phyloP scores from a whole-genome alignment of 2,888 invertebrate genomes.

The Ichneumoninae sp. region DNA sequence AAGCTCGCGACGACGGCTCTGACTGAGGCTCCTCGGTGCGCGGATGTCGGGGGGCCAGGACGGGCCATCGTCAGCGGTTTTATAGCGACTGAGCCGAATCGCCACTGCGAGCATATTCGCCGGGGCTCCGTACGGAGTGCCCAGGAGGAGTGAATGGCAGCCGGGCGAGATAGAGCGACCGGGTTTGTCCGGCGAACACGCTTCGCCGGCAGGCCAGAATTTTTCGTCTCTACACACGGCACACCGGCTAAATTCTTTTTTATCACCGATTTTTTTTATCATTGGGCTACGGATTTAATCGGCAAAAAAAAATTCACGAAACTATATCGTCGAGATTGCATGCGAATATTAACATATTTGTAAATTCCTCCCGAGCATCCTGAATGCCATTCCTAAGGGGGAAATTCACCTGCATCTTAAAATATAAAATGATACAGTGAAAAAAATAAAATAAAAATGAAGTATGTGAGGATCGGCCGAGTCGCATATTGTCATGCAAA shows the following conservation, averaged over 20 bases:
- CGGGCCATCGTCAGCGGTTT: constrained; percentile 75
- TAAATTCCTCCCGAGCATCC: background rate
- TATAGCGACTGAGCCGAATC: constrained; percentile 75
- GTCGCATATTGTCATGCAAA: background rate
- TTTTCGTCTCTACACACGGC: background rate
- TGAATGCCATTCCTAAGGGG: background rate
- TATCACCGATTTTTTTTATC: too few species aligned
- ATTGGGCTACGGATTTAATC: background rate
- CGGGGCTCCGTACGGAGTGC: constrained; percentile 21
- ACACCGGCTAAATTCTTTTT: background rate
- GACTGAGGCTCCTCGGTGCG: constrained; percentile 20
- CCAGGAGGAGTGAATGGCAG: constrained; percentile 65
- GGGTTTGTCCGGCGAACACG: constrained; percentile 29
- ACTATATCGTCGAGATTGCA: background rate
- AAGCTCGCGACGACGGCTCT: constrained; percentile 11
- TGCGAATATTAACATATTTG: background rate
- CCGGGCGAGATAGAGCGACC: constrained; percentile 49
- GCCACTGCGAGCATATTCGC: constrained; percentile 67
- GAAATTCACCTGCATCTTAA: background rate
- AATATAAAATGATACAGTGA: background rate
- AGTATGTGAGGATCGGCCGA: background rate
- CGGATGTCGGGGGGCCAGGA: constrained; percentile 52
- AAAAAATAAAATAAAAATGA: background rate
- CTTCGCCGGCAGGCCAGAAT: constrained; percentile 40
- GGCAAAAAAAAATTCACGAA: background rate